Conservation (phyloP, 2,797 vertebrate species). For the Buceros bicornis region DNA sequence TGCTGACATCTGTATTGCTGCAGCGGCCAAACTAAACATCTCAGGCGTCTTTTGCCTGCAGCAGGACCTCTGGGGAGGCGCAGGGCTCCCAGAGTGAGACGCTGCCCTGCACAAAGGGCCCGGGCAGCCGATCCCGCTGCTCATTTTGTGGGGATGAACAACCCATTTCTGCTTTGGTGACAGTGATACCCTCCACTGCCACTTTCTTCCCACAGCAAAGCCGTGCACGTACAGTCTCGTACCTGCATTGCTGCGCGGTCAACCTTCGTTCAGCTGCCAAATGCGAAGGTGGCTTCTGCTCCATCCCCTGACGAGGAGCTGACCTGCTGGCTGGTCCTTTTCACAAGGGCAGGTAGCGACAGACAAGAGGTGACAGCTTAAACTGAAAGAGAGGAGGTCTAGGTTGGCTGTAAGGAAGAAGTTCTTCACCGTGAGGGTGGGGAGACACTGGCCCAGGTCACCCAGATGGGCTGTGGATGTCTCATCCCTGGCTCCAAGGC, state of each 20-base stretch:
- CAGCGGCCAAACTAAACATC: background rate
- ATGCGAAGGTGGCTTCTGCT: background rate
- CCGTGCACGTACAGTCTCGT: rapidly evolving
- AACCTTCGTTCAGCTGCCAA: background rate
- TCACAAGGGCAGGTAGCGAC: background rate
- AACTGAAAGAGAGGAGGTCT: background rate
- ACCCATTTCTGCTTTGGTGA: background rate
- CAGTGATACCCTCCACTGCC: background rate
- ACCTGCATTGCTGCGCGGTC: background rate
- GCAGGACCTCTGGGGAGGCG: background rate
- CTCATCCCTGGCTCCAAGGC: background rate
- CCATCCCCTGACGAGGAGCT: background rate
- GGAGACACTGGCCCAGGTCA: background rate
- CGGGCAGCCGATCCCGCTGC: background rate
- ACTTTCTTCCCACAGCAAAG: background rate
- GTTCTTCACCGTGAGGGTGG: background rate
- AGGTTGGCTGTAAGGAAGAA: background rate
- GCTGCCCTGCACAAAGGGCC: background rate
- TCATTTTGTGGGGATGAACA: background rate
- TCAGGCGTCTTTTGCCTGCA: background rate
- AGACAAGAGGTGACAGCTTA: background rate
- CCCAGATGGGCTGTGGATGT: background rate
- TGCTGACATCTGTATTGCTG: rapidly evolving
- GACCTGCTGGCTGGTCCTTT: background rate
- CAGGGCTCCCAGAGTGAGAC: background rate